Base-by-base conservation (phyloP, 1,140 invertebrate genomes). In the Drosophila tristis region DNA sequence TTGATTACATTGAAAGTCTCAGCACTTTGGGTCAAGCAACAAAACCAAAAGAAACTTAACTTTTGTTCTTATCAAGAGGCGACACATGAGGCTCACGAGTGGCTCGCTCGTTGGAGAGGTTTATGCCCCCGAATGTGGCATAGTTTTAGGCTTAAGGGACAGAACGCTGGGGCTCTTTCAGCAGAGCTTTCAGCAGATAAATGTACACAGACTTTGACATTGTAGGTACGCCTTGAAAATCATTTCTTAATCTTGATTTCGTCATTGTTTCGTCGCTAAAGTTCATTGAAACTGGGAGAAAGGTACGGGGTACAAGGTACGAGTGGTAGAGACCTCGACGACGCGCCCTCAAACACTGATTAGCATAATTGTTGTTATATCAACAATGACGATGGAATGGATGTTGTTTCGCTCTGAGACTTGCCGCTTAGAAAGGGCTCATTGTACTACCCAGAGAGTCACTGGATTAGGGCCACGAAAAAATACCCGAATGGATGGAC, bases 221-320 rank as follows among this genome's bases (percentile, higher is more conserved):
- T 4, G 35, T 39, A 29, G 5, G 5, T 29, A 43, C 13, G 25
- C 64, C 66, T 70, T 57, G 66, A 58, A 55, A n/a, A 51, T 23
- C 39, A 42, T 26, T 56, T 74, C 44, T 23, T 55, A 71, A 20
- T 35, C 23, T 16, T 26, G 39, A 39, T 74, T 62, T 74, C 71
- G 71, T 74, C 60, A 74, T 74, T 57, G 71, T 48, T 56, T 31
- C 20, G 47, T 16, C n/a, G 50, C 23, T 25, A 44, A 53, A 45
- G 81, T 86, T 86, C 81, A 86, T 87, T 87, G 81, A 75, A 87
- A 82, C 61, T 16, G n/a, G 39, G 81, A 87, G 81, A 86, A 86
- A 87, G 82, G 66, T 68, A 29, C 0, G 29, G 2, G 29, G 74
- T 35, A 74, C 49, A 3, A 9, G 29, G 74, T 35, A 70, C 49